Conservation (phyloP, 2,888 invertebrate species). For the Arctia plantaginis region DNA sequence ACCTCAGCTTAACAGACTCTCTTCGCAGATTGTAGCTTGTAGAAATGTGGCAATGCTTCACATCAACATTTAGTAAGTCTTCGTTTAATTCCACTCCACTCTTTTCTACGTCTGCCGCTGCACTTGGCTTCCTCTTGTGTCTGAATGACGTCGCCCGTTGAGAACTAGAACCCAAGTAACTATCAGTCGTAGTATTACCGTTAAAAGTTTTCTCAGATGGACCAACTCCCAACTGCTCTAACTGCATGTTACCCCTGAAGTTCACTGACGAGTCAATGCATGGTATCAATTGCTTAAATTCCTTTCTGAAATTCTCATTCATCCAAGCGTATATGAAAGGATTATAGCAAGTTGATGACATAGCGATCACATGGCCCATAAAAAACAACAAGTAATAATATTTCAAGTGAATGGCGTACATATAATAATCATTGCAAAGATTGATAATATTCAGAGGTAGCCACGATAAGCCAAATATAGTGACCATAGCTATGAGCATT, state of each 20-base stretch:
- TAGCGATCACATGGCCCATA: slow-evolving; percentile 95
- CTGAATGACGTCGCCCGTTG: slow-evolving; percentile 84
- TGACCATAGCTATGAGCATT: slow-evolving; percentile 99
- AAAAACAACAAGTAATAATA: slow-evolving; percentile 97
- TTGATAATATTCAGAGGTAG: slow-evolving; percentile 96
- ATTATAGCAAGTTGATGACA: slow-evolving; percentile 98
- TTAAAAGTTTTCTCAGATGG: slow-evolving; percentile 90
- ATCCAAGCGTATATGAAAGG: slow-evolving; percentile 99
- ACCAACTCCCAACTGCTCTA: slow-evolving; percentile 86
- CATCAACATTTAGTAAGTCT: slow-evolving; percentile 77
- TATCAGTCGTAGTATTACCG: slow-evolving; percentile 91
- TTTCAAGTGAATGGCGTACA: slow-evolving; percentile 90
- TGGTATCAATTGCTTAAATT: slow-evolving; percentile 93
- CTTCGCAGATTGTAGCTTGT: slow-evolving; percentile 81
- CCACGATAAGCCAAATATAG: slow-evolving; percentile 98
- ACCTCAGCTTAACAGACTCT: slow-evolving; percentile 80
- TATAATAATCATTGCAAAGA: slow-evolving; percentile 93
- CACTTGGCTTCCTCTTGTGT: slow-evolving; percentile 86
- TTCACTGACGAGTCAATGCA: slow-evolving; percentile 86
- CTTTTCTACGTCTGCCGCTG: slow-evolving; percentile 87
- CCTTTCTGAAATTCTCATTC: slow-evolving; percentile 97
- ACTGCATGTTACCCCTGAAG: slow-evolving; percentile 73
- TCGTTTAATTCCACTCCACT: slow-evolving; percentile 83
- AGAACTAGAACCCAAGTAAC: slow-evolving; percentile 86
- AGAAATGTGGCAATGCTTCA: slow-evolving; percentile 83